Conservation (phyloP, 1,140 invertebrate species). For the Lysiphlebus fabarum region DNA sequence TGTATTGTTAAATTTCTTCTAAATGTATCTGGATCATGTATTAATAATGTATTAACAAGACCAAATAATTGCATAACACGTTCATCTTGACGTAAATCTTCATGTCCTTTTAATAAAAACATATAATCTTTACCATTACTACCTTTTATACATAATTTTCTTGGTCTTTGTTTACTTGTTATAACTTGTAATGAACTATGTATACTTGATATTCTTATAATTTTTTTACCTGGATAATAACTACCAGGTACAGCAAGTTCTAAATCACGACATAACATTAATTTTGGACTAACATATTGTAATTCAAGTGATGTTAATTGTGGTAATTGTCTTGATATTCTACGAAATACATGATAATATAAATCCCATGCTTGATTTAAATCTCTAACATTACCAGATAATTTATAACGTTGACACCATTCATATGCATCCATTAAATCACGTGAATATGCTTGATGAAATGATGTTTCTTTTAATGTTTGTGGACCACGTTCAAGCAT, state of each 20-base stretch:
- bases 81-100: conserved; percentile 98
- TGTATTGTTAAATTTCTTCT: conserved; percentile 91
- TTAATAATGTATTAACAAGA: conserved; percentile 91
- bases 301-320: conserved; percentile 85
- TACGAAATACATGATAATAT: conserved; percentile 96
- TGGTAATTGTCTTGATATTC: conserved; percentile 91
- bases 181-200: conserved; percentile 85
- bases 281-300: conserved; percentile 92
- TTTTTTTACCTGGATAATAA: conserved; percentile 83
- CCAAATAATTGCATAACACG: conserved; percentile 99
- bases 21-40: conserved; percentile 93
- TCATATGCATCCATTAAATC: conserved; percentile 92
- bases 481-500: conserved; percentile 92
- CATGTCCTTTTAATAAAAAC: conserved; percentile 98
- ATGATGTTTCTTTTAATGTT: conserved; percentile 95
- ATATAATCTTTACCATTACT: conserved; percentile 97
- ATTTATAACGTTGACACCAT: conserved; percentile 87
- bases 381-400: conserved; percentile 81
- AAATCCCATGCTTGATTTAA: conserved; percentile 98
- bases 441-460: conserved; percentile 91
- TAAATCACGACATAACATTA: conserved; percentile 84
- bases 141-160: conserved; percentile 90
- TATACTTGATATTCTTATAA: conserved; percentile 86
- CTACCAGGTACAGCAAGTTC: conserved; percentile 94
- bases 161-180: conserved; percentile 94